phyloP scores from a whole-genome alignment of 2,113 vertebrate species.

The Himantopus leucocephalus region DNA sequence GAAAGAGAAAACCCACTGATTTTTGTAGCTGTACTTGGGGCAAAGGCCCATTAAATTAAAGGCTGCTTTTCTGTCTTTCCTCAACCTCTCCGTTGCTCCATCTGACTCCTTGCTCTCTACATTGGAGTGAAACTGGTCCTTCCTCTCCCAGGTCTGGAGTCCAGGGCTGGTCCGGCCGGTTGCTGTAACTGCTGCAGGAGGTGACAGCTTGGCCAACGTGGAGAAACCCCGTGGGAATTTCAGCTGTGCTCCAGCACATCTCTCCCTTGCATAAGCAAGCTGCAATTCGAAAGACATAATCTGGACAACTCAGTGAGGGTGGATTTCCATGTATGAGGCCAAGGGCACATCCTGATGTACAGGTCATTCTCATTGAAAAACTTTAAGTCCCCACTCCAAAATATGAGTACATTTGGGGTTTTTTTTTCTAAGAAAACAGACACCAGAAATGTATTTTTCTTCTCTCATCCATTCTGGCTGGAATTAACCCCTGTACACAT shows the following conservation, averaged over 20 bases:
- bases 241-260: background rate
- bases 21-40: background rate
- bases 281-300: background rate
- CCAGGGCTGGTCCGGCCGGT: background rate
- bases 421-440: background rate
- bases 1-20: background rate
- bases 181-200: background rate
- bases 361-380: background rate
- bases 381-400: background rate
- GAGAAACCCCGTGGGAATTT: fast-evolving
- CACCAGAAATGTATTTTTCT: background rate
- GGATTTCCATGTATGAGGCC: background rate
- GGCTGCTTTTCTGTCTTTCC: background rate
- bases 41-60: background rate
- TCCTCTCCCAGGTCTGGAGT: background rate
- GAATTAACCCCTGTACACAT: background rate
- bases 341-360: background rate
- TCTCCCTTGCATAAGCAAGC: background rate
- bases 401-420: background rate
- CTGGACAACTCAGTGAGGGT: background rate
- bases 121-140: background rate
- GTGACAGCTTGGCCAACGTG: background rate
- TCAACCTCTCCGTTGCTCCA: background rate
- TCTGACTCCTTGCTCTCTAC: background rate
- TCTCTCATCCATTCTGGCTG: background rate